Evolutionary conservation across 2,797 vertebrate genomes (phyloP).

Genomic region (Spinus pinus): DNA sequence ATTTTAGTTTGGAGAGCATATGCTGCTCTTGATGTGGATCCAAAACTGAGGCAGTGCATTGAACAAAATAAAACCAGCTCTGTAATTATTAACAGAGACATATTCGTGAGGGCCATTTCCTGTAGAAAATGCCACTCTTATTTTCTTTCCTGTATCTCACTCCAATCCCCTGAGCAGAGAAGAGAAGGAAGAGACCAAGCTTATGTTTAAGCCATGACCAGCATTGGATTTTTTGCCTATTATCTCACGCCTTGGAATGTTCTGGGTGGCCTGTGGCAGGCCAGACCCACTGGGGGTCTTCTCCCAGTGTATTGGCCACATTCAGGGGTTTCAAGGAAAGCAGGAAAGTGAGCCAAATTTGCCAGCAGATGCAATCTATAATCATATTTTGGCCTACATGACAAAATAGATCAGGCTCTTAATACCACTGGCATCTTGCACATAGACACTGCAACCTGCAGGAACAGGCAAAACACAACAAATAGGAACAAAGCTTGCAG

Average conservation of each 20-base stretch:
- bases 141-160: conserved; percentile 21
- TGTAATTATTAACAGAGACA: conserved; percentile 53
- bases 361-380: neutral
- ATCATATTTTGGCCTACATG: neutral
- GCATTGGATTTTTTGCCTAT: neutral
- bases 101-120: neutral
- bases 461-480: neutral
- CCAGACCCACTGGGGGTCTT: neutral
- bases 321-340: neutral
- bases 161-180: neutral
- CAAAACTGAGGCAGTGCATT: conserved; percentile 36
- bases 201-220: neutral
- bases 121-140: conserved; percentile 36
- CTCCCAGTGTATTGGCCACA: neutral
- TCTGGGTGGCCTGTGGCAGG: neutral
- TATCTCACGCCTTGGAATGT: fast-evolving
- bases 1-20: conserved; percentile 66
- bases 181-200: neutral
- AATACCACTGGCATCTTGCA: neutral
- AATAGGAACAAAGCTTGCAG: neutral
- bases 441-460: neutral
- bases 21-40: conserved; percentile 52
- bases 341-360: neutral
- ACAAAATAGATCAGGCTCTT: neutral
- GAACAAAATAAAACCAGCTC: conserved; percentile 49